Conservation (phyloP, 35 echinoderm and acorn worm genomes). For the Eucidaris tribuloides region DNA sequence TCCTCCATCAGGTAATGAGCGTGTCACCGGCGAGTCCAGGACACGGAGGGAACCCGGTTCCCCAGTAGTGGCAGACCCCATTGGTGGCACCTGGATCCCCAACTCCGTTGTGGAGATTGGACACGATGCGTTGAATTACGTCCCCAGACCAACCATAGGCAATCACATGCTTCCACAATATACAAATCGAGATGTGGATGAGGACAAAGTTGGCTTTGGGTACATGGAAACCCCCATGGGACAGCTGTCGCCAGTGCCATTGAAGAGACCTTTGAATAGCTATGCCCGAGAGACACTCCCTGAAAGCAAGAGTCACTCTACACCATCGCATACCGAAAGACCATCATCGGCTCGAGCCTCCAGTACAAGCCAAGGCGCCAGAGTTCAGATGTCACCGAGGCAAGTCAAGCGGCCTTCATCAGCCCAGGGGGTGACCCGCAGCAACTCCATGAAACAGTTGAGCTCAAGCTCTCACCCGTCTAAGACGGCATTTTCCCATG, state of each 20-base stretch:
- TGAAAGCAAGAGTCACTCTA: no score
- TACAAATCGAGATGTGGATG: no score
- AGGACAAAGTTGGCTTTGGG: no score
- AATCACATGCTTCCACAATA: no score
- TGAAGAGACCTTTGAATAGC: no score
- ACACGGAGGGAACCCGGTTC: background rate
- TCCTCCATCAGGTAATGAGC: background rate
- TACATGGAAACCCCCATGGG: no score
- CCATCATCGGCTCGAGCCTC: background rate
- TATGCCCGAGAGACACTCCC: no score
- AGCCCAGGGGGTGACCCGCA: background rate
- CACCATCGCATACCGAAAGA: background rate
- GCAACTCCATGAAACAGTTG: no score
- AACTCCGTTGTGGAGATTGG: conserved; percentile 77
- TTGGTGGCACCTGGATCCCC: background rate
- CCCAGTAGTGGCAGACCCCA: background rate
- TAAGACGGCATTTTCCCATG: no score
- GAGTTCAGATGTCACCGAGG: conserved; percentile 1
- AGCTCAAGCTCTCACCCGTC: no score
- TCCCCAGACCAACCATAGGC: no score
- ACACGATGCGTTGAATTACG: conserved; percentile 55
- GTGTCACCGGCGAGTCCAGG: background rate
- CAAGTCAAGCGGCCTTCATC: background rate
- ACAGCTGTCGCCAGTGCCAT: no score
- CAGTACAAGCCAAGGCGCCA: background rate